These are phyloP conservation scores for Venturia canescens DNA, from an alignment of 1,140 invertebrate species.

Conservation along the genomic window DNA sequence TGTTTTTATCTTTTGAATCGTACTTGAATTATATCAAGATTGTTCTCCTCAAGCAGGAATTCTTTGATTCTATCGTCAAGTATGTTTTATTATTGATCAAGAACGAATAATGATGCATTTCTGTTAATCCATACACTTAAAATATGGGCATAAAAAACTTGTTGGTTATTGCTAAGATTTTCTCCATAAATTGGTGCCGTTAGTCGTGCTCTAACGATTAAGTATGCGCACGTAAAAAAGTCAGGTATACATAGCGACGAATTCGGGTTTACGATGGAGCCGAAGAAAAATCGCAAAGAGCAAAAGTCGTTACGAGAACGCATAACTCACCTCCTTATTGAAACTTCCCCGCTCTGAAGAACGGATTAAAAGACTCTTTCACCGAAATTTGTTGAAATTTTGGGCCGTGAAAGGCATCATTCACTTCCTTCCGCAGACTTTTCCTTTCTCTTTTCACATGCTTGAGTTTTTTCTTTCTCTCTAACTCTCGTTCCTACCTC, in stretches of 20 bases:
- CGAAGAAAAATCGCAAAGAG: slow-evolving; percentile 57
- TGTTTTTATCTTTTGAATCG: too few species aligned
- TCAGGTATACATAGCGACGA: slow-evolving; percentile 6
- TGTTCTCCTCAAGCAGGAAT: too few species aligned
- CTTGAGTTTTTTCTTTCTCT: slow-evolving; percentile 26
- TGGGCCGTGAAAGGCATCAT: slow-evolving; percentile 56
- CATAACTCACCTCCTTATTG: slow-evolving; percentile 70
- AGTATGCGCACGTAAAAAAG: neutral
- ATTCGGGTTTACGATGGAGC: neutral
- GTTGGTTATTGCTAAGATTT: too few species aligned
- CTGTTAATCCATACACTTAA: too few species aligned
- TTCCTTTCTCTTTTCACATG: neutral
- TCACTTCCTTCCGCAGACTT: slow-evolving; percentile 54
- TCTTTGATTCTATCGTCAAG: too few species aligned
- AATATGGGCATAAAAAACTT: too few species aligned
- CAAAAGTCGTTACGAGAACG: slow-evolving; percentile 63
- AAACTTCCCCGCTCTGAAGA: slow-evolving; percentile 60
- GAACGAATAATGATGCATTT: too few species aligned
- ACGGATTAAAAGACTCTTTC: slow-evolving; percentile 67
- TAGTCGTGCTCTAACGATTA: too few species aligned
- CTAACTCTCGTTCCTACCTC: neutral
- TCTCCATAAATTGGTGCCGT: too few species aligned
- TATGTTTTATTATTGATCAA: too few species aligned
- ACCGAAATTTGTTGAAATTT: slow-evolving; percentile 69
- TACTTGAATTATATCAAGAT: too few species aligned